Conservation (phyloP, 1,140 invertebrate genomes). For the Chymomyza costata region DNA sequence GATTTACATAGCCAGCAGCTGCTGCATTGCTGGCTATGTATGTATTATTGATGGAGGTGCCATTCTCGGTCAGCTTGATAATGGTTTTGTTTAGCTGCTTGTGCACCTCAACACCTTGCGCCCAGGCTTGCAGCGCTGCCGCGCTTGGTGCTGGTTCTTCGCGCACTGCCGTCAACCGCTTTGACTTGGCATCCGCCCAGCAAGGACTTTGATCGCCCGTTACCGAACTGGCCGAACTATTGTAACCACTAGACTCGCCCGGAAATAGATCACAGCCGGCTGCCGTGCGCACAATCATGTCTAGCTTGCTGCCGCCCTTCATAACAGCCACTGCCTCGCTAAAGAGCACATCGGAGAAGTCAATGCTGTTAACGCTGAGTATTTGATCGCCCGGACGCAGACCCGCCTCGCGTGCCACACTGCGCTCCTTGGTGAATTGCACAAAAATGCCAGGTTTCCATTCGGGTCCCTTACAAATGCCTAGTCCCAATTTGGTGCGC, state of each 20-base stretch:
- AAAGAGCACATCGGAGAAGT: constrained; percentile 86
- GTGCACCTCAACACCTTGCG: constrained; percentile 15
- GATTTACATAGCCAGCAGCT: constrained; percentile 46
- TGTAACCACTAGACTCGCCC: constrained; percentile 87
- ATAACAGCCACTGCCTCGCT: constrained; percentile 87
- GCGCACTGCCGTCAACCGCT: constrained; percentile 82
- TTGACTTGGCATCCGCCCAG: constrained; percentile 77
- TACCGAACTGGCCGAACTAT: constrained; percentile 85
- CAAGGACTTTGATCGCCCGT: constrained; percentile 83
- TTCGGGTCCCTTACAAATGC: constrained; percentile 89
- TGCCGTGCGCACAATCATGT: constrained; percentile 83
- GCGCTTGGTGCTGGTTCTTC: constrained; percentile 76
- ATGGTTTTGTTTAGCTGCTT: constrained; percentile 80
- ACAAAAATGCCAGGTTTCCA: constrained; percentile 92
- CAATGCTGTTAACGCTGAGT: constrained; percentile 90
- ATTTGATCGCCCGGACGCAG: constrained; percentile 94
- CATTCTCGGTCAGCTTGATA: constrained; percentile 82
- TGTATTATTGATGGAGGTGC: constrained; percentile 78
- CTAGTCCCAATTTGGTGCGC: constrained; percentile 81
- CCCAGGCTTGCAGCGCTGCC: constrained; percentile 3
- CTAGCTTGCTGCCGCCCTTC: constrained; percentile 84
- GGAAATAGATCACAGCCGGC: constrained; percentile 86
- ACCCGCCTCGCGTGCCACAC: constrained; percentile 90
- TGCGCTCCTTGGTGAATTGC: constrained; percentile 92
- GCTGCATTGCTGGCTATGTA: constrained; percentile 27